These are phyloP conservation scores for Synanthedon myopaeformis DNA, from an alignment of 2,888 invertebrate genomes.

Conservation along the genomic window DNA sequence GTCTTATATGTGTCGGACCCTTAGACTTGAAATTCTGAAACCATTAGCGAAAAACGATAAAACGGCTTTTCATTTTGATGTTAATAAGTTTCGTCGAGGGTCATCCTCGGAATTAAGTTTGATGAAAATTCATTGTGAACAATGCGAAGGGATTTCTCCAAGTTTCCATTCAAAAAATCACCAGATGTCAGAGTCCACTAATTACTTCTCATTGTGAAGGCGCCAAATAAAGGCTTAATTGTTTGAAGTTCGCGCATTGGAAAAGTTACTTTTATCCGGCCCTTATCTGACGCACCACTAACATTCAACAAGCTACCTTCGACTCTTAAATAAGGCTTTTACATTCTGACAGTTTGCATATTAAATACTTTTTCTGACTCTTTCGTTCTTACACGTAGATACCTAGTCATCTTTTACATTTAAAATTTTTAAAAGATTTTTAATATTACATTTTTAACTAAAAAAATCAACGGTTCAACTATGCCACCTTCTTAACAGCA, in stretches of 20 bases:
- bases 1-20: too few species aligned
- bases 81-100: slow-evolving; percentile 38
- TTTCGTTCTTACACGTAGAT: too few species aligned
- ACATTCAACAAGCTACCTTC: slow-evolving; percentile 20
- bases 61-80: slow-evolving; percentile 19
- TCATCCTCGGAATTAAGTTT: slow-evolving; percentile 26
- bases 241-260: slow-evolving; percentile 34
- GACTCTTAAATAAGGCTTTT: too few species aligned
- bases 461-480: too few species aligned
- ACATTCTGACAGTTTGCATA: too few species aligned
- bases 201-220: slow-evolving; percentile 54
- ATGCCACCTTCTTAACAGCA: too few species aligned
- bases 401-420: too few species aligned
- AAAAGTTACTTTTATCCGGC: slow-evolving; percentile 27
- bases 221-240: slow-evolving; percentile 53
- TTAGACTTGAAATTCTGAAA: too few species aligned
- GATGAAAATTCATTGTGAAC: slow-evolving; percentile 22
- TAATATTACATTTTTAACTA: too few species aligned
- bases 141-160: slow-evolving; percentile 25
- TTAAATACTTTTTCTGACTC: too few species aligned
- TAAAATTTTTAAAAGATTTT: too few species aligned
- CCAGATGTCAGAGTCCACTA: slow-evolving; percentile 36
- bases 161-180: slow-evolving; percentile 36
- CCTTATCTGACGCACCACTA: slow-evolving; percentile 24
- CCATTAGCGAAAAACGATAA: too few species aligned